Evolutionary conservation across 2,797 vertebrate genomes (phyloP).

Genomic region (Enteromius thamalakanensis): DNA sequence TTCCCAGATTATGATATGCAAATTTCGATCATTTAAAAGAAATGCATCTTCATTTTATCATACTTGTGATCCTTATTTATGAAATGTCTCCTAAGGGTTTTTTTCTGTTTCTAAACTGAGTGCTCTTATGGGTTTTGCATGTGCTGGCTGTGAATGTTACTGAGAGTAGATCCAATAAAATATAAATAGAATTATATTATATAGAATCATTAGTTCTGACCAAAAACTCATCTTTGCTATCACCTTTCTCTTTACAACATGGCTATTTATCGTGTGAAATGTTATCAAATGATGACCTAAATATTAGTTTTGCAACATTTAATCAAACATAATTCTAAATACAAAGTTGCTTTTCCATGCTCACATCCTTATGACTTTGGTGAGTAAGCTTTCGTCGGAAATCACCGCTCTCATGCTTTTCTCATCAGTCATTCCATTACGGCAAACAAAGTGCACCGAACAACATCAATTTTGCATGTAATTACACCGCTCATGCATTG

Average conservation of each 20-base stretch:
- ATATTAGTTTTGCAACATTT: background rate
- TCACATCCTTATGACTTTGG: conserved; percentile 76
- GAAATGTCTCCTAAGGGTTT: background rate
- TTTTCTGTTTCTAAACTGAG: conserved; percentile 21
- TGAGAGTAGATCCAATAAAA: conserved; percentile 11
- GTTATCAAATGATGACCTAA: conserved; percentile 29
- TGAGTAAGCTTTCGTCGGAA: conserved; percentile 73
- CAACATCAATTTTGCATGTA: background rate
- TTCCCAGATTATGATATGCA: background rate
- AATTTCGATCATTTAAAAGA: background rate
- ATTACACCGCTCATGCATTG: conserved; percentile 16
- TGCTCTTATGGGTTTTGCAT: conserved; percentile 40
- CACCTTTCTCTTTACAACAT: conserved; percentile 34
- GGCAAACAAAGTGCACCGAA: conserved; percentile 15
- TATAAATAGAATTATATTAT: conserved; percentile 41
- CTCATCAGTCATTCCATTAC: conserved; percentile 36
- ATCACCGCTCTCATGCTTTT: conserved; percentile 29
- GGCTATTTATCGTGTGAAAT: conserved; percentile 37
- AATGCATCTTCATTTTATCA: background rate
- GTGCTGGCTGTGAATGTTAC: conserved; percentile 37
- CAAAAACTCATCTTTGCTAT: conserved; percentile 21
- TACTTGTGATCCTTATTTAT: conserved; percentile 35
- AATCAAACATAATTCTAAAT: background rate
- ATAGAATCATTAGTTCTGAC: background rate
- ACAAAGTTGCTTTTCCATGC: conserved; percentile 71